Evolutionary conservation across 2,888 invertebrate genomes (phyloP).

Genomic region (Pachliopta kotzebuea): DNA sequence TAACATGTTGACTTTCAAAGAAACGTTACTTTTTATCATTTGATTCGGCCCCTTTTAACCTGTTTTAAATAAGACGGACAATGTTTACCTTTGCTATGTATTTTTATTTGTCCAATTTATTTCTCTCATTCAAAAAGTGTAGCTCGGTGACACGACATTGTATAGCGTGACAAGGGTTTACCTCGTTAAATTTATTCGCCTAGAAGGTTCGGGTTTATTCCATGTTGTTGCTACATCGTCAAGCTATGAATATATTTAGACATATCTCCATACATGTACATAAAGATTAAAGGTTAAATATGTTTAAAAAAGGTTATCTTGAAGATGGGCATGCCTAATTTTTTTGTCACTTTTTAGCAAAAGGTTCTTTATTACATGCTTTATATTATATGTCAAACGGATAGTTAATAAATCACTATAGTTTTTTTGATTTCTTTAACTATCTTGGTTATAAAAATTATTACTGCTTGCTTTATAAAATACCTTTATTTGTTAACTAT

Average conservation of each 20-base stretch:
- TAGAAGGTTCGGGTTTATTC: constrained; percentile 32
- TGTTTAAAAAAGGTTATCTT: too few relatives aligned
- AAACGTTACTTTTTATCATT: neutral
- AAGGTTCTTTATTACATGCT: too few relatives aligned
- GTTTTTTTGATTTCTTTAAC: too few relatives aligned
- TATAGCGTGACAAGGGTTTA: constrained; percentile 38
- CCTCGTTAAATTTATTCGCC: constrained; percentile 39
- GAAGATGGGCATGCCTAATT: too few relatives aligned
- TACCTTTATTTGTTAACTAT: too few relatives aligned
- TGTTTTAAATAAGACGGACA: constrained; percentile 8
- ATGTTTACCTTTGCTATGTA: constrained; percentile 14
- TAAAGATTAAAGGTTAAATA: too few relatives aligned
- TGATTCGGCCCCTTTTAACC: neutral
- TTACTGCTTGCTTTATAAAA: too few relatives aligned
- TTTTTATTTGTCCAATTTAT: constrained; percentile 29
- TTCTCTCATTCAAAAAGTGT: constrained; percentile 30
- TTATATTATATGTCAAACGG: too few relatives aligned
- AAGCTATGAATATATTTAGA: constrained; percentile 42
- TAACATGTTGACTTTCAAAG: too few relatives aligned
- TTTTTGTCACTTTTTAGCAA: too few relatives aligned
- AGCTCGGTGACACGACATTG: constrained; percentile 34
- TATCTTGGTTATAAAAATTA: too few relatives aligned
- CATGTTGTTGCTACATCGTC: constrained; percentile 15
- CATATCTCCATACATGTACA: constrained; percentile 30
- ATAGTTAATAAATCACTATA: too few relatives aligned